These are phyloP conservation scores for Balanococcus diminutus DNA, from an alignment of 2,888 invertebrate genomes.

Conservation along the genomic window DNA sequence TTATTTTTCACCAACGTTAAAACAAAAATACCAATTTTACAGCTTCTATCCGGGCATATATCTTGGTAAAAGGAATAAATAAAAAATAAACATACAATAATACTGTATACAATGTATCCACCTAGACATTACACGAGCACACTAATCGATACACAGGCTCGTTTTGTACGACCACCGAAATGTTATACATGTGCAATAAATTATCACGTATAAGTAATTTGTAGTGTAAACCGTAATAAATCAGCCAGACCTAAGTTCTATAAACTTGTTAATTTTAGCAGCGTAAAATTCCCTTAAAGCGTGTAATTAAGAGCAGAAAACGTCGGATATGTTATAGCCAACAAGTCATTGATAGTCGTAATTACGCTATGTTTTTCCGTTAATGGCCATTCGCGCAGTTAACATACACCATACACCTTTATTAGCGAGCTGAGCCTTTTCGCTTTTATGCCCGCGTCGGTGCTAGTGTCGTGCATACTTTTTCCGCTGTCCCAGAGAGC, in stretches of 20 bases:
- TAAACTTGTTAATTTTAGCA: conserved; percentile 41
- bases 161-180: neutral
- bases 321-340: conserved; percentile 40
- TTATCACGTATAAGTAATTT: conserved; percentile 36
- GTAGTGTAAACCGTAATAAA: conserved; percentile 34
- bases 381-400: conserved; percentile 32
- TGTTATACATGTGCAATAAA: conserved; percentile 20
- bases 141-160: neutral
- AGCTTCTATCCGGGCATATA: neutral
- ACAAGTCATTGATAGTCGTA: conserved; percentile 44
- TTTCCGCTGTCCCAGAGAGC: neutral
- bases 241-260: conserved; percentile 28
- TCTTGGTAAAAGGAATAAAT: neutral
- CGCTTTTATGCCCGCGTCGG: neutral
- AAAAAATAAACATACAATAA: neutral
- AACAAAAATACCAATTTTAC: neutral
- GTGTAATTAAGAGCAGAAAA: conserved; percentile 44
- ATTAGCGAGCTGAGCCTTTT: neutral
- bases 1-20: neutral
- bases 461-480: neutral
- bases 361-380: conserved; percentile 44
- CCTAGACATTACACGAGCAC: neutral
- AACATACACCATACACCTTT: conserved; percentile 15
- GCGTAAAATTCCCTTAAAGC: conserved; percentile 34
- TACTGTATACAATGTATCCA: no score